Evolutionary conservation across 2,888 invertebrate genomes (phyloP), one percentile per base, ranked within the genome.

Genomic region (Hemaris fuciformis): DNA sequence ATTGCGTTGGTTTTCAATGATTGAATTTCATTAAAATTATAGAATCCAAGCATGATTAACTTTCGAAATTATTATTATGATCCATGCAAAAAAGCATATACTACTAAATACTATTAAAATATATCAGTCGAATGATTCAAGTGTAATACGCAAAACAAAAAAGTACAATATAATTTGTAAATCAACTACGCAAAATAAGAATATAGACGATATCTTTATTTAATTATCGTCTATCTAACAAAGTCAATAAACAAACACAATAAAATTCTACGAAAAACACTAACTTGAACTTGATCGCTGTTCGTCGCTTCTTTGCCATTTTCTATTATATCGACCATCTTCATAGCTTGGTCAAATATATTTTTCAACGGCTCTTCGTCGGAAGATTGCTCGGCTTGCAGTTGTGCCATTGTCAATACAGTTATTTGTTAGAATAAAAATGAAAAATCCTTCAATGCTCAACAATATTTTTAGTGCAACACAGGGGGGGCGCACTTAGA

Each of bases 331-430:
- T 96, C 94, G 73, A 93, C 96, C 57, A 95, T 72, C 70, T 95
- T 94, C 90, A 96, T 94, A 2, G 94, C 97, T 70, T 94, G 94
- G 60, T 96, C 94, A 79, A 96, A 97, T 8, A 96, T 77, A 66
- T 81, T 73, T 62, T 78, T 84, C 57, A 91, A 70, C 2, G 85
- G 72, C 64, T 88, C 88, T 6, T 85, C 90, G 6, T 87, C 87
- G 5, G 79, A 77, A 57, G 88, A 84, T 62, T 73, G 74, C 20
- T 84, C 75, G 43, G 83, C 78, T 60, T 80, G 75, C 20, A 34
- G 68, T 69, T 79, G 73, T 18, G 81, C 64, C 87, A 86, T 88
- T 41, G n/a, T 60, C 18, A 23, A 15, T 13, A 8, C 5, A 23
- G 18, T 20, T 23, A 18, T 27, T 31, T 31, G 31, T 8, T 48